Percentiles rank a stretch among this genome's conserved stretches.
Conservation (phyloP, 30 jellyfish, hydroid and myxozoan species). For the Cassiopea xamachana region DNA sequence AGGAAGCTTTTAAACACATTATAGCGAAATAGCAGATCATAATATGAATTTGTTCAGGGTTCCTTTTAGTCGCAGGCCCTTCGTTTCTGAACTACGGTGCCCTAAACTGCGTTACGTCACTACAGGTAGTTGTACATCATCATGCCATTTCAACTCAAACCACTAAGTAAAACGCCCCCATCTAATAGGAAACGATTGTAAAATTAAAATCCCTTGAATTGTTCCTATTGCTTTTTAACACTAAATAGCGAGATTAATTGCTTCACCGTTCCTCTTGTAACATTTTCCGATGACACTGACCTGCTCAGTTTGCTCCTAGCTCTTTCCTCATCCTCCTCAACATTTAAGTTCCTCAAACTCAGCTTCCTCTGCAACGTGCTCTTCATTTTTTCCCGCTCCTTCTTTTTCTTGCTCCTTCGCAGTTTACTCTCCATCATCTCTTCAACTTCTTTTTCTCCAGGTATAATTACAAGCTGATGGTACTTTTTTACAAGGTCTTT, state of each 20-base stretch:
- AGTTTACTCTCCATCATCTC: constrained; percentile 58
- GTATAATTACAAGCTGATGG: constrained; percentile 38
- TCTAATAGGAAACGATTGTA: not conserved
- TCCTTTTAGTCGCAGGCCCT: too few species aligned
- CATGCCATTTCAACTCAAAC: not conserved
- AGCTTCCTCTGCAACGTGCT: constrained; percentile 33
- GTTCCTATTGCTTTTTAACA: constrained; percentile 24
- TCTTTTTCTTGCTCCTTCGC: constrained; percentile 67
- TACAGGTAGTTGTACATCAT: too few species aligned
- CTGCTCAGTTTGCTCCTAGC: constrained; percentile 37
- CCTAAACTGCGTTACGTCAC: too few species aligned
- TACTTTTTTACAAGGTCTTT: constrained; percentile 63
- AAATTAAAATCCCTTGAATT: not conserved
- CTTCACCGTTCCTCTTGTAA: constrained; percentile 73
- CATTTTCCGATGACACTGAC: constrained; percentile 70
- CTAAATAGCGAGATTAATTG: constrained; percentile 48
- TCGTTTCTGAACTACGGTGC: too few species aligned
- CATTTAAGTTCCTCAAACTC: constrained; percentile 53
- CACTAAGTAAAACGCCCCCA: not conserved
- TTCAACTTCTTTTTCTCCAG: constrained; percentile 66
- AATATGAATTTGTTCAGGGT: too few species aligned
- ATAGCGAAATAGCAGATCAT: too few species aligned
- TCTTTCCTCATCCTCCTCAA: constrained; percentile 53
- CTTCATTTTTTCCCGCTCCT: constrained; percentile 58
- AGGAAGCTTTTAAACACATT: too few species aligned